Percentiles rank a stretch among this genome's conserved stretches.
Evolutionary conservation across 2,888 invertebrate genomes (phyloP).

Genomic region (Lymantria monacha): DNA sequence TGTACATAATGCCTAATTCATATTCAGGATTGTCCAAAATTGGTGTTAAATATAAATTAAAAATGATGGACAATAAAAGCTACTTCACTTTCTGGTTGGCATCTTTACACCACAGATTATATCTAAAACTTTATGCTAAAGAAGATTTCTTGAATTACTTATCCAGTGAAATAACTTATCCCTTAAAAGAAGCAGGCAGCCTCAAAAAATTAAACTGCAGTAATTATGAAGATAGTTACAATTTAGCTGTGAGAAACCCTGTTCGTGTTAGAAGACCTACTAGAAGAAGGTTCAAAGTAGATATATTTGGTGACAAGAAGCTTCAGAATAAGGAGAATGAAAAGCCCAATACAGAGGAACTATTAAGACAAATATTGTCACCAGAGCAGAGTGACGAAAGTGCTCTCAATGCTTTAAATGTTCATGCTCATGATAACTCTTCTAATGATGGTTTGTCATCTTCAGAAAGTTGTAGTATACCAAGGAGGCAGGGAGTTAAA

Average conservation of each 20-base stretch:
- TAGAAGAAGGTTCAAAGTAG: conserved; percentile 78
- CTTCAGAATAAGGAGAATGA: conserved; percentile 87
- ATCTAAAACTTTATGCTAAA: conserved; percentile 87
- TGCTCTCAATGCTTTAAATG: conserved; percentile 37
- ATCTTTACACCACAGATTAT: conserved; percentile 90
- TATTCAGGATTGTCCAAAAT: conserved; percentile 81
- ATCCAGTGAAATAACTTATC: conserved; percentile 83
- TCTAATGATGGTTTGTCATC: conserved; percentile 76
- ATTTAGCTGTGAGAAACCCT: conserved; percentile 75
- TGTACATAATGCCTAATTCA: conserved; percentile 83
- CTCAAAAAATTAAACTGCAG: conserved; percentile 63
- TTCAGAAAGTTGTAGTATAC: conserved; percentile 74
- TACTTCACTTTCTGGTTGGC: conserved; percentile 89
- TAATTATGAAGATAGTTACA: conserved; percentile 78
- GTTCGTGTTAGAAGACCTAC: conserved; percentile 63
- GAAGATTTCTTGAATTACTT: conserved; percentile 85
- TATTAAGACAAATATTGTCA: conserved; percentile 63
- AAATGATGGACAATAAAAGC: conserved; percentile 88
- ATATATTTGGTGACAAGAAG: conserved; percentile 75
- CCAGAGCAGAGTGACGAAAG: conserved; percentile 59
- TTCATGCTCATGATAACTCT: conserved; percentile 55
- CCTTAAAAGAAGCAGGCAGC: conserved; percentile 67
- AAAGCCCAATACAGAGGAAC: conserved; percentile 78
- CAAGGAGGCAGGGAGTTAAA: conserved; percentile 86
- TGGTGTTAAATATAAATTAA: conserved; percentile 86